Evolutionary conservation across 2,797 vertebrate species (phyloP).

Genomic region (Falco naumanni): DNA sequence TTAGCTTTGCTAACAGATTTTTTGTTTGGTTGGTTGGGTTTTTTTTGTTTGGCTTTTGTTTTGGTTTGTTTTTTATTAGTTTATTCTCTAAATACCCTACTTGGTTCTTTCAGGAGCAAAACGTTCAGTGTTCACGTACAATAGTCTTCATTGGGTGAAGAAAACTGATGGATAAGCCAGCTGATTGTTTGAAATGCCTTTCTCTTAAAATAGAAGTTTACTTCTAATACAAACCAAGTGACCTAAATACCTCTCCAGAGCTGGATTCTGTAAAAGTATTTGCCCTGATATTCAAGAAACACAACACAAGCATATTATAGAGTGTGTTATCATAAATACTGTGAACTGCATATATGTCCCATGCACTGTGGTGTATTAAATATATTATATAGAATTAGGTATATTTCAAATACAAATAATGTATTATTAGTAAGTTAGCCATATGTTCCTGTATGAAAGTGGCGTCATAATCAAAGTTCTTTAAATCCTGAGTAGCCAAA

Average conservation of each 20-base stretch:
- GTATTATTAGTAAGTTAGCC: not conserved
- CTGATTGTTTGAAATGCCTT: not conserved
- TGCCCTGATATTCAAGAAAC: not conserved
- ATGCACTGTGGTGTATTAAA: not conserved
- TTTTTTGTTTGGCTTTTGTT: too few relatives aligned
- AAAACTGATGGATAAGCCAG: not conserved
- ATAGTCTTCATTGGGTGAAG: not conserved
- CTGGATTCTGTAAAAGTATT: not conserved
- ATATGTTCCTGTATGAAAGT: not conserved
- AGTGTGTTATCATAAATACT: not conserved
- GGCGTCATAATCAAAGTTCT: not conserved
- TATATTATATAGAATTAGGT: not conserved
- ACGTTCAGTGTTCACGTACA: not conserved
- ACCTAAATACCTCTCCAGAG: not conserved
- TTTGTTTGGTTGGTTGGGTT: not conserved
- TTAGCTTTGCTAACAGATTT: not conserved
- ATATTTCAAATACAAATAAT: not conserved
- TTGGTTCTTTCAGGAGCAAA: not conserved
- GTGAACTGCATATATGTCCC: not conserved
- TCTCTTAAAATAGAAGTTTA: not conserved
- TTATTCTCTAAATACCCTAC: not conserved
- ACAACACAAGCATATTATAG: not conserved
- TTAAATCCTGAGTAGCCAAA: not conserved
- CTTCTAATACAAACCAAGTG: not conserved
- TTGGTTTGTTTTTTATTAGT: not conserved